Evolutionary conservation across 2,888 invertebrate species (phyloP), one percentile per base, ranked within the genome.

Genomic region (Spicauda simplicius): DNA sequence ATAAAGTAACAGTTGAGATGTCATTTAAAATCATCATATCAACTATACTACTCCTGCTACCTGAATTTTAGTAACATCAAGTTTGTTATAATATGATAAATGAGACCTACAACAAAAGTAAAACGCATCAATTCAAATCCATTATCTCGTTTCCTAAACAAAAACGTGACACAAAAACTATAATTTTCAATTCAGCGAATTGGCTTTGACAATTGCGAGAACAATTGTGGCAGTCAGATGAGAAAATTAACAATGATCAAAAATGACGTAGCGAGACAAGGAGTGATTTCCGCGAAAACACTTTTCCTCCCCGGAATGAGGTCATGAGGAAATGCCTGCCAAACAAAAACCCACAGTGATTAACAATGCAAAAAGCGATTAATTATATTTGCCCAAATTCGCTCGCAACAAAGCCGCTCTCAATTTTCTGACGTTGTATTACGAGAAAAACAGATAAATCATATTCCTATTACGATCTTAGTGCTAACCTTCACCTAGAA

Each of bases 221-320:
- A 69, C 71, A 71, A 71, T 77, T 76, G 70, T 71, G 66, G 68
- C 41, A 74, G 69, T 68, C 69, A 70, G 69, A 53, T 66, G 72
- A 61, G 64, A 80, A 80, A 76, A 80, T 73, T 73, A 76, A 79
- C 70, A 73, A 70, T 62, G 59, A 71, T 72, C 72, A 68, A 67
- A 69, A 70, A 72, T 72, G 71, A 69, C 70, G 74, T 73, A 74
- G 74, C 70, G 72, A 73, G 76, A 76, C 66, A 70, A 62, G 59
- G 64, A 70, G 56, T 70, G 58, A 53, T 74, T 76, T 74, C 76
- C 71, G 69, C 56, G 68, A 74, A 75, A 64, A 59, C 63, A 63
- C 61, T 70, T 73, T 76, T 72, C 72, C 73, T 74, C 71, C 54
- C 69, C 55, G 60, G 54, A 64, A 25, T 70, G 67, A 74, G 68